Evolutionary conservation across 2,888 invertebrate genomes (phyloP), one percentile per base, ranked within the genome.

Genomic region (Scaptodrosophila latifasciaeformis): DNA sequence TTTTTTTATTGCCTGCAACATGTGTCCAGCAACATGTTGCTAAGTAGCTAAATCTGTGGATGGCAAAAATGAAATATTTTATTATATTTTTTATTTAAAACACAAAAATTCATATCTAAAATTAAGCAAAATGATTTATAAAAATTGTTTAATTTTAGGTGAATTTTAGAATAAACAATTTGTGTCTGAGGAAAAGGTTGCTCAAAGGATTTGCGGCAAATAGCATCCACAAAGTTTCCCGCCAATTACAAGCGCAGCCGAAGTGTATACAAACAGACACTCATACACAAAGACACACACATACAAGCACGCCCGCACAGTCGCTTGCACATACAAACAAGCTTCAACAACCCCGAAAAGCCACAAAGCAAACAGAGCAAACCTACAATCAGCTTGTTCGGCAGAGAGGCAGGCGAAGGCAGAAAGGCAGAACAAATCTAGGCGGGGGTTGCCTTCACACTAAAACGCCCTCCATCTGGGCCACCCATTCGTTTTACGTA

Each of bases 191-290:
- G 24, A 24, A 24, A 24, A 24, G n/a, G n/a, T n/a, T n/a, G n/a
- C 58, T 37, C 65, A 57, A 42, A 49, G 44, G 4, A 24, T 24
- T 24, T 24, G 24, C 24, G 7, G 24, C 29, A 24, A 64, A 75
- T 79, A 12, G 49, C 21, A 67, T 77, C 78, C 79, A 81, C 82
- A 77, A 58, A 58, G 62, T 81, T 81, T 81, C 82, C 81, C 82
- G 82, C 81, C 81, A 81, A 81, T 74, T 80, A 70, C 70, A 70
- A 63, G 64, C 61, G 72, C 78, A 75, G 70, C 81, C 79, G 72
- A 78, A 72, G 71, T 65, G 65, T 62, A 65, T 49, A 80, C 78
- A 66, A 58, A 65, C 61, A 78, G 51, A 68, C 50, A 53, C 46
- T 49, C 62, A 55, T 46, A 59, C 50, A 46, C 31, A 54, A 45